Conservation (phyloP, 2,888 invertebrate genomes). For the Drosophila neoperkinsi region DNA sequence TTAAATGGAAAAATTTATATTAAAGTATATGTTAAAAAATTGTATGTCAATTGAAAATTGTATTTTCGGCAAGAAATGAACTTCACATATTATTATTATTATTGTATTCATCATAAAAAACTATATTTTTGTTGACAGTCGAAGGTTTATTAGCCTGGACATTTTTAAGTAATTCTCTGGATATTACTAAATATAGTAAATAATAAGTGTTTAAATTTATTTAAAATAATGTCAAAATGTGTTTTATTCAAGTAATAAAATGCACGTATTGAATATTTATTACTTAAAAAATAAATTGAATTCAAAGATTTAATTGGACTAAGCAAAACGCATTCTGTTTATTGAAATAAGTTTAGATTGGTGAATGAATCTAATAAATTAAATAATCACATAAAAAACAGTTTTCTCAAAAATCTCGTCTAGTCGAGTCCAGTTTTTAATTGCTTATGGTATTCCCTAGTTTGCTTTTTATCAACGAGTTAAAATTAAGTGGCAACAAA, state of each 20-base stretch:
- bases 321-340: background rate
- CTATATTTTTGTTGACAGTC: background rate
- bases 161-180: background rate
- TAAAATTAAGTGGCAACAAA: conserved; percentile 14
- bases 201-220: background rate
- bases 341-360: background rate
- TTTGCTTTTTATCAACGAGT: background rate
- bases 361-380: background rate
- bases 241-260: too few relatives aligned
- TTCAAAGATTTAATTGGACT: too few relatives aligned
- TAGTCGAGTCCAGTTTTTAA: background rate
- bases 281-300: background rate
- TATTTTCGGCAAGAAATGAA: background rate
- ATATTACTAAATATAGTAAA: background rate
- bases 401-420: conserved; percentile 1
- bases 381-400: background rate
- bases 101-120: background rate
- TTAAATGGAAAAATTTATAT: background rate
- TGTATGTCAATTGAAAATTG: background rate
- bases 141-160: background rate
- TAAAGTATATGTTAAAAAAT: background rate
- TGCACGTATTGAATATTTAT: background rate
- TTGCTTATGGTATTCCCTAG: background rate
- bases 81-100: background rate
- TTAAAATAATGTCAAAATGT: background rate